Evolutionary conservation across 2,113 vertebrate genomes (phyloP), one percentile per base, ranked within the genome.

Genomic region (Galbula dea): DNA sequence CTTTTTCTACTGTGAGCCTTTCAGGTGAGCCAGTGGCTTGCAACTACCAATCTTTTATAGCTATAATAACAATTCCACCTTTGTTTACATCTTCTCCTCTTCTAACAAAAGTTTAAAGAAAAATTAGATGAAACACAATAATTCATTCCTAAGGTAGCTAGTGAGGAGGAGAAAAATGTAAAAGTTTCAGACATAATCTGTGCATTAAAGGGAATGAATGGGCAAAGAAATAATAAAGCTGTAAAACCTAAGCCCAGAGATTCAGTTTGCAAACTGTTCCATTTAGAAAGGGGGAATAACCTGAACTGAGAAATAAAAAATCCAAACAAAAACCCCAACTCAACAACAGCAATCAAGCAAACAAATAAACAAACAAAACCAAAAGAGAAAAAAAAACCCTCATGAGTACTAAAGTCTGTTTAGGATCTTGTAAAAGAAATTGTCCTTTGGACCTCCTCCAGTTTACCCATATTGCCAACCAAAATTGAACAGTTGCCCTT

Each of bases 401-500:
- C 4, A 41, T 22, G n/a, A 48, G 6, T 51, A 8, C 30, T 71
- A 32, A 94, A 90, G 4, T 72, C 39, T 88, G 39, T 36, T 85
- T 75, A 88, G 34, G 49, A 68, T 48, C 61, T 77, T 73, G 49
- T 69, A 90, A 88, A 88, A 91, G 6, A 68, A 89, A 45, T 68
- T 88, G 29, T 7, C 34, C 29, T 93, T 93, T 92, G 79, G 58
- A 77, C 63, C 8, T 66, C 34, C 29, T 90, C 67, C 63, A 83
- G 15, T 68, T 84, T 82, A 75, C 34, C 61, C 52, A 36, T 91
- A 93, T 87, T 87, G 57, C 62, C 67, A 86, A n/a, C 27, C 41
- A 77, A 92, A 94, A 90, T 10, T 90, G 79, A 94, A 83, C 37
- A 69, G 37, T 32, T 90, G 58, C 59, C 75, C 88, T 93, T 83